These are phyloP conservation scores for Pogonophryne albipinna DNA, from an alignment of 2,797 vertebrate species.

Conservation along the genomic window DNA sequence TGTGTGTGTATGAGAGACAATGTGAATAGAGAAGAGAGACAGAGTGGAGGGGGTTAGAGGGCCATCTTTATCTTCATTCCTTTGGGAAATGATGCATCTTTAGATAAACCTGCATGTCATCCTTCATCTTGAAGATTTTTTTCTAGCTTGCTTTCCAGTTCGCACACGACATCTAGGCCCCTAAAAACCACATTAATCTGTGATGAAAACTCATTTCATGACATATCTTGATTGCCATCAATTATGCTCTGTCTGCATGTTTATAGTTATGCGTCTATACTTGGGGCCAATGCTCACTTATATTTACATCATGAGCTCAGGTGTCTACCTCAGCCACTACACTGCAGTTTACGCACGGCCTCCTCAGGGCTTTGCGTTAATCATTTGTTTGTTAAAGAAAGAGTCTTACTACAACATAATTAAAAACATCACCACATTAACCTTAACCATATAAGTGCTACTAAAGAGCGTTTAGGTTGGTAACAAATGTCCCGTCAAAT, in stretches of 20 bases:
- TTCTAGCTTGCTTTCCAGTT: conserved; percentile 28
- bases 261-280: conserved; percentile 48
- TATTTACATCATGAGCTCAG: conserved; percentile 72
- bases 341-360: conserved; percentile 49
- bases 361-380: conserved; percentile 21
- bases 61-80: conserved; percentile 43
- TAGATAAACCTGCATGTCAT: conserved; percentile 61
- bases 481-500: too few species aligned
- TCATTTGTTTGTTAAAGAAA: conserved; percentile 23
- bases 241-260: conserved; percentile 52
- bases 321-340: conserved; percentile 68
- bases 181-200: conserved; percentile 9
- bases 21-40: conserved; percentile 1
- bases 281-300: conserved; percentile 42
- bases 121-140: conserved; percentile 33
- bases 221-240: conserved; percentile 60
- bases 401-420: neutral
- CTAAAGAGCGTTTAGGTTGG: too few species aligned
- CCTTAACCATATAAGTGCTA: neutral
- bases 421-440: neutral
- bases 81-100: conserved; percentile 51
- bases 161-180: conserved; percentile 39
- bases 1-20: conserved; percentile 14
- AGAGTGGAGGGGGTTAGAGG: neutral
- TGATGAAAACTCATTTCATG: conserved; percentile 40